Conservation (phyloP, 2,888 invertebrate genomes). For the Scaeva pyrastri region DNA sequence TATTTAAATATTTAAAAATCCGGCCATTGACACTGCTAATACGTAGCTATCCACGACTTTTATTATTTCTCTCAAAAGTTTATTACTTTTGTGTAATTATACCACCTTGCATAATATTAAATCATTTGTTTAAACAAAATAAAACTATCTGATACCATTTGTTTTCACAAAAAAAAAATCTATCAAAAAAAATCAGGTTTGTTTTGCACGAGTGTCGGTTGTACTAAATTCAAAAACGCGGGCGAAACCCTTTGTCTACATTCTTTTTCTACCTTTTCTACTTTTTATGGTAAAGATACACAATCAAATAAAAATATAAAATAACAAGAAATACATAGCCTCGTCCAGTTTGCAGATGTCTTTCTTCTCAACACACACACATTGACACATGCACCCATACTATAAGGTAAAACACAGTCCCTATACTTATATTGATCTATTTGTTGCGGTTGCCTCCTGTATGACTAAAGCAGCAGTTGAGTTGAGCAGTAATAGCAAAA, state of each 20-base stretch:
- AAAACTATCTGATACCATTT: constrained; percentile 9
- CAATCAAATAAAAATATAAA: constrained; percentile 10
- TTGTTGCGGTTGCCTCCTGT: constrained; percentile 42
- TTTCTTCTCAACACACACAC: constrained; percentile 20
- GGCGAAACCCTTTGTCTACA: constrained; percentile 49
- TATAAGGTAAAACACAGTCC: not conserved
- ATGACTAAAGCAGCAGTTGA: constrained; percentile 27
- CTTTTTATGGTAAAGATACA: constrained; percentile 34
- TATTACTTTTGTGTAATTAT: constrained; percentile 1
- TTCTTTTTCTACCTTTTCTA: constrained; percentile 31
- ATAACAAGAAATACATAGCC: constrained; percentile 9
- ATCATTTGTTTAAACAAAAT: constrained; percentile 15
- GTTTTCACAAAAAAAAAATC: not conserved
- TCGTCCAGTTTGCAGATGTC: constrained; percentile 35
- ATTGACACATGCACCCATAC: not conserved
- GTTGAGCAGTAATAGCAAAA: constrained; percentile 6
- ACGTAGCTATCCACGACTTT: not conserved
- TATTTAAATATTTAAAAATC: constrained; percentile 5
- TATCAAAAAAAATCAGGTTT: constrained; percentile 19
- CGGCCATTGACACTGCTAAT: not conserved
- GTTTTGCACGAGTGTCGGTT: constrained; percentile 19
- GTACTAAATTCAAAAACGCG: constrained; percentile 33
- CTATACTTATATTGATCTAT: constrained; percentile 35
- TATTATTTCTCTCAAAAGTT: constrained; percentile 6
- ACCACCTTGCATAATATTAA: constrained; percentile 29